Base-by-base conservation (phyloP, 2,113 vertebrate species). In the Henicopernis longicauda region DNA sequence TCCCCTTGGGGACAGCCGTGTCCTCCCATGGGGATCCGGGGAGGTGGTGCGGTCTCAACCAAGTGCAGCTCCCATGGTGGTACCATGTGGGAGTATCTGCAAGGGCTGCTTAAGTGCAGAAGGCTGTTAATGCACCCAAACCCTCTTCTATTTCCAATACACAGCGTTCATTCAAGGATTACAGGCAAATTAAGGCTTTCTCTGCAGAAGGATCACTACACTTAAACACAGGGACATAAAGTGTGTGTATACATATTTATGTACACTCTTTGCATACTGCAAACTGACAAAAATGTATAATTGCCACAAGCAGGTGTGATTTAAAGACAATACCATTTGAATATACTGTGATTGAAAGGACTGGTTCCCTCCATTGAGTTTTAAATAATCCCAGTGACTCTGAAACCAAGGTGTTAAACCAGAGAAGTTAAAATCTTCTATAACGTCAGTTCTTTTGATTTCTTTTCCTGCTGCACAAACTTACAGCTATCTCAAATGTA, bases 51-150 rank as follows among this genome's bases (percentile, higher is more conserved):
- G 42, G 9, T 10, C 20, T 26, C 0, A 11, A 3, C 19, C 7
- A 3, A 12, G 50, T 5, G 5, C 32, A 9, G 19, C 6, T 49
- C 11, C 40, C 12, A 2, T 11, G 54, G 13, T 6, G 47, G n/a
- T 4, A 9, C 32, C 26, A 2, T 3, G 2, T 3, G 49, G 57
- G 19, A 40, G 21, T 1, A 0, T 3, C 36, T 42, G 36, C 19
- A 3, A 20, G 50, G 31, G 31, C n/a, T 52, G 65, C 47, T 15
- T 1, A 8, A 6, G 7, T 6, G 59, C 47, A 16, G 26, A 10
- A 31, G 49, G 11, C n/a, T 72, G 9, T 16, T 63, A 6, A 11
- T 5, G 23, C 10, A 21, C 22, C 31, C 13, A 0, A 19, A n/a
- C 16, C 11, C 26, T 20, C 62, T 29, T 32, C 40, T 15, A 1